Evolutionary conservation across 2,113 vertebrate species (phyloP), one percentile per base, ranked within the genome.

Genomic region (Romanogobio albipinnatus): DNA sequence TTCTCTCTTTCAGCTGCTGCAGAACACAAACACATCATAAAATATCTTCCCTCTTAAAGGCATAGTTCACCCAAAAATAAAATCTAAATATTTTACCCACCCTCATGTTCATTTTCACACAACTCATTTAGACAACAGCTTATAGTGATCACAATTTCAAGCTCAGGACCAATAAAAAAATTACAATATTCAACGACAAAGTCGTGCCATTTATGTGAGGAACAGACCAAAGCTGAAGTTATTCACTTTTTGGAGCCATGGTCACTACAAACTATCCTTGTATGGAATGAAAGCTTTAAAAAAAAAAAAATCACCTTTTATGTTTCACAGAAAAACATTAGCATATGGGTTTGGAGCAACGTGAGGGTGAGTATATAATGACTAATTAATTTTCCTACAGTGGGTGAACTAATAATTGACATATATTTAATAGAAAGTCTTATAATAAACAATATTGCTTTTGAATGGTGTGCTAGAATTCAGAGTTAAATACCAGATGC

Each of bases 1-100:
- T 99, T 94, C 96, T 96, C 93, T 99, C 98, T 93, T 98, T 99
- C 19, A 98, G 96, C 93, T 98, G 97, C 97, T 99, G 92, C 89
- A 84, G 83, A 86, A 93, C 73, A 89, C 17, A 90, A 33, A 84
- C 6, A 64, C 19, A 24, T 81, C 6, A 62, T 51, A 9, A 71
- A 39, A 39, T 43, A 71, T 13, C 29, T 39, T 10, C 5, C 47
- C 10, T 68, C 62, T 56, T 83, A 81, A n/a, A 14, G 15, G 11
- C 8, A 45, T 0, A 11, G 47, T 56, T 82, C 19, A 76, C 56
- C 9, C 8, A 70, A 77, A 2, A 29, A 22, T 29, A 11, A 26
- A 36, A 59, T 51, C 0, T 0, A 10, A 9, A 3, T 43, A 47
- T 19, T 39, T 64, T 76, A 59, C 11, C 6, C 19, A 59, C 22